Conservation (phyloP, 2,888 invertebrate species). For the Cheilosia soror region DNA sequence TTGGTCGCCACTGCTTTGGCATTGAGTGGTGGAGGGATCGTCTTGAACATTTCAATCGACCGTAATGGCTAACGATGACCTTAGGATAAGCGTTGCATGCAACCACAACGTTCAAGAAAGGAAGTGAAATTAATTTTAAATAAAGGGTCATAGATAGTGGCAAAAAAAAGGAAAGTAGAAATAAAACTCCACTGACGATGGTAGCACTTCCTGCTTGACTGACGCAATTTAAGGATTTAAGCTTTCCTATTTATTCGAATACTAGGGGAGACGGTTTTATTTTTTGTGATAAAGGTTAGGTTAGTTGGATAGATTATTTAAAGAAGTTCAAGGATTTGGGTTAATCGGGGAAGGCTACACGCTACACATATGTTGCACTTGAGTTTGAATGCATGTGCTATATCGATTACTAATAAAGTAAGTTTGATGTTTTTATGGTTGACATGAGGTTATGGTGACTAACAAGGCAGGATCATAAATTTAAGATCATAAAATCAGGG, state of each 20-base stretch:
- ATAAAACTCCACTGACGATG: conserved; percentile 8
- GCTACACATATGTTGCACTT: too few species aligned
- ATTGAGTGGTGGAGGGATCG: conserved; percentile 21
- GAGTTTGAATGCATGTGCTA: too few species aligned
- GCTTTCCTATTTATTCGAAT: background rate
- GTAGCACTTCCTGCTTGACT: conserved; percentile 33
- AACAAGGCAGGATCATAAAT: too few species aligned
- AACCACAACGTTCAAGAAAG: conserved; percentile 46
- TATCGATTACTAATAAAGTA: too few species aligned
- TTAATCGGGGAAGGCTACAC: too few species aligned
- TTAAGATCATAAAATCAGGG: too few species aligned
- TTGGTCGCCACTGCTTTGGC: conserved; percentile 30
- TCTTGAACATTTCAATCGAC: conserved; percentile 42
- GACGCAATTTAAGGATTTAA: conserved; percentile 41
- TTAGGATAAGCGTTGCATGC: conserved; percentile 58
- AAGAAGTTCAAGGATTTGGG: too few species aligned
- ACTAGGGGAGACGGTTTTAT: too few species aligned
- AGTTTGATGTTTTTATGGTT: too few species aligned
- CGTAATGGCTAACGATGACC: conserved; percentile 60
- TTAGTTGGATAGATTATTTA: too few species aligned
- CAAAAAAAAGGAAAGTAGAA: background rate
- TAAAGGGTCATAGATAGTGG: conserved; percentile 39
- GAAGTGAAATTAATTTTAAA: conserved; percentile 63
- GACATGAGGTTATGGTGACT: too few species aligned
- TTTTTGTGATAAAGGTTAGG: too few species aligned